phyloP scores from a whole-genome alignment of 2,113 vertebrate genomes.

The Myrmophylax atrothorax region DNA sequence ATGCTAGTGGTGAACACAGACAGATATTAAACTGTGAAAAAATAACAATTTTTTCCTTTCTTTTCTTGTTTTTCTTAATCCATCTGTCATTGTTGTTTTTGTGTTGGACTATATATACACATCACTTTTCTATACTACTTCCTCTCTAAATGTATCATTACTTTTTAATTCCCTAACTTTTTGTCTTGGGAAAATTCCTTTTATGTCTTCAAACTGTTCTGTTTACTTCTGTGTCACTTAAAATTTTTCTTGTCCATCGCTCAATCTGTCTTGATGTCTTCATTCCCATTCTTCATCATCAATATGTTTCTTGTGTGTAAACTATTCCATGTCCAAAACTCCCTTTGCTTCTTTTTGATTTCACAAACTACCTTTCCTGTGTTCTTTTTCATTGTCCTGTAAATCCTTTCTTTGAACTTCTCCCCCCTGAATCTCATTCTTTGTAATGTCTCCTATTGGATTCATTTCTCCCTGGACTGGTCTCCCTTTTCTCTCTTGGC shows the following conservation, averaged over 20 bases:
- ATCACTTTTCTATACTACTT: background rate
- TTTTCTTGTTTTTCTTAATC: slow-evolving; percentile 75
- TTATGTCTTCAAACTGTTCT: background rate
- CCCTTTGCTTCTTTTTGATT: background rate
- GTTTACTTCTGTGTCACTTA: background rate
- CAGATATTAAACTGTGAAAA: slow-evolving; percentile 71
- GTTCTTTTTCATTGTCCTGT: background rate
- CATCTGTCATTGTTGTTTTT: slow-evolving; percentile 36
- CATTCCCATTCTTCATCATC: background rate
- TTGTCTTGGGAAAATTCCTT: slow-evolving; percentile 24
- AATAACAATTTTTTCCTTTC: slow-evolving; percentile 77
- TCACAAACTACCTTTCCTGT: slow-evolving; percentile 14
- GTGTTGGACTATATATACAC: background rate
- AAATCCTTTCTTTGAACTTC: background rate
- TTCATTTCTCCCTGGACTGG: slow-evolving; percentile 53
- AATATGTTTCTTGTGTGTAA: background rate
- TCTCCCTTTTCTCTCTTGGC: slow-evolving; percentile 62
- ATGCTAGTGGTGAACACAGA: slow-evolving; percentile 71
- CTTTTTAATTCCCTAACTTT: background rate
- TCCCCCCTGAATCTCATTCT: background rate
- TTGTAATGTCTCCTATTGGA: slow-evolving; percentile 24
- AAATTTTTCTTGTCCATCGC: background rate
- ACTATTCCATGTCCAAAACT: slow-evolving; percentile 1
- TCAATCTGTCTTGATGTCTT: background rate
- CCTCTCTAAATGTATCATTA: background rate